Conservation (phyloP, 2,113 vertebrate species). For the Xiphorhynchus elegans region DNA sequence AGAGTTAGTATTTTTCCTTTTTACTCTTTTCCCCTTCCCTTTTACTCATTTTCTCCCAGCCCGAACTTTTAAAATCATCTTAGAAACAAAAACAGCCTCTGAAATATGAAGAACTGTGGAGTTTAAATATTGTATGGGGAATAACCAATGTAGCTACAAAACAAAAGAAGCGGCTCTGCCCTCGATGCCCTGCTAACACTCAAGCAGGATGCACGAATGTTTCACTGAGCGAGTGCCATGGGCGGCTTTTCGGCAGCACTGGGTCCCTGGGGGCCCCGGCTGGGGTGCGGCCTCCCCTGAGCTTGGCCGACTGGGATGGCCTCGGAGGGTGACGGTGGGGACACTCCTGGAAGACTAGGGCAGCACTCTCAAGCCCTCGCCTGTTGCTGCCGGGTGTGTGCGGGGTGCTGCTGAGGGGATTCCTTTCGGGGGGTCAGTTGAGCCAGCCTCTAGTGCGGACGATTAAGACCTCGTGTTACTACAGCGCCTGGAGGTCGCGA, state of each 20-base stretch:
- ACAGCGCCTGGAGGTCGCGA: not conserved
- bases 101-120: not conserved
- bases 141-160: not conserved
- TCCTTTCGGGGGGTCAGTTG: not conserved
- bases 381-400: not conserved
- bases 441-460: not conserved
- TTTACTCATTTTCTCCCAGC: not conserved
- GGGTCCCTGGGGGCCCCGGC: too few species aligned
- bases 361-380: not conserved
- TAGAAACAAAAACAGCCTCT: not conserved
- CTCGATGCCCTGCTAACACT: too few species aligned
- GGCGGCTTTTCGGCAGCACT: not conserved
- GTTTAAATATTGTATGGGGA: not conserved
- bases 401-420: not conserved
- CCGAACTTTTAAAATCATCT: not conserved
- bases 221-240: not conserved
- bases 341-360: not conserved
- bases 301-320: not conserved
- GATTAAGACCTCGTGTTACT: not conserved
- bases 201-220: not conserved
- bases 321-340: not conserved
- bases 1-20: not conserved
- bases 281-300: not conserved
- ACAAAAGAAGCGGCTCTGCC: not conserved
- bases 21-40: fast-evolving